Conservation (phyloP, 2,888 invertebrate genomes). For the Sinotaia quadrata region DNA sequence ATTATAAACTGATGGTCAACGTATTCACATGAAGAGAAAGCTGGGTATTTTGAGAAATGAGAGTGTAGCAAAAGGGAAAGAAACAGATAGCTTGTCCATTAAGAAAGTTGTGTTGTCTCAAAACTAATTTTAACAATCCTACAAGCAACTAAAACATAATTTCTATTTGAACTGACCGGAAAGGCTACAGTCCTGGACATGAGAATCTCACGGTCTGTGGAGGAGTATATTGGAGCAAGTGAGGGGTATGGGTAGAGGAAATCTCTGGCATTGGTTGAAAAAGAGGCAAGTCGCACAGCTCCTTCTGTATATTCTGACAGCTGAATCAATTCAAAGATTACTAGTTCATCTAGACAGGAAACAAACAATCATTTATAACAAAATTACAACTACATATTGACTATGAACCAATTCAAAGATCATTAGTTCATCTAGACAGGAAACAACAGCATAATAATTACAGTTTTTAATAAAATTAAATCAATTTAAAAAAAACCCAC, state of each 20-base stretch:
- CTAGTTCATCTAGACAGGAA: slow-evolving; percentile 60
- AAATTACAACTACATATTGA: no score
- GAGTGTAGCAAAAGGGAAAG: no score
- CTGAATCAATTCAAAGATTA: slow-evolving; percentile 66
- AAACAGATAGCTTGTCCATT: no score
- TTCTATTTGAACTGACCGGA: slow-evolving; percentile 62
- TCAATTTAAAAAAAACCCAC: no score
- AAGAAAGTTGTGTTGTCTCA: no score
- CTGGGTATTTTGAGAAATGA: no score
- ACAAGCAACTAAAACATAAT: no score
- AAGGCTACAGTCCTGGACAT: slow-evolving; percentile 67
- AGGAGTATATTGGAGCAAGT: slow-evolving; percentile 62
- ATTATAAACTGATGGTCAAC: no score
- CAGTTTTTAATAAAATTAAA: not conserved
- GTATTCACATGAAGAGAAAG: no score
- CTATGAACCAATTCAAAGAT: no score
- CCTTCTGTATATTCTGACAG: slow-evolving; percentile 58
- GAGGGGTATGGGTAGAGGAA: slow-evolving; percentile 70
- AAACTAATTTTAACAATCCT: no score
- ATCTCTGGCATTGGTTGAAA: slow-evolving; percentile 64
- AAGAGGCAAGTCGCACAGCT: slow-evolving; percentile 66
- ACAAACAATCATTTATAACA: not conserved
- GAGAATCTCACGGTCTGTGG: slow-evolving; percentile 63
- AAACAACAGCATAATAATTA: not conserved
- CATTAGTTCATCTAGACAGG: no score